Evolutionary conservation across 1,140 invertebrate species (phyloP), one percentile per base, ranked within the genome.

Genomic region (Drosophila azteca): DNA sequence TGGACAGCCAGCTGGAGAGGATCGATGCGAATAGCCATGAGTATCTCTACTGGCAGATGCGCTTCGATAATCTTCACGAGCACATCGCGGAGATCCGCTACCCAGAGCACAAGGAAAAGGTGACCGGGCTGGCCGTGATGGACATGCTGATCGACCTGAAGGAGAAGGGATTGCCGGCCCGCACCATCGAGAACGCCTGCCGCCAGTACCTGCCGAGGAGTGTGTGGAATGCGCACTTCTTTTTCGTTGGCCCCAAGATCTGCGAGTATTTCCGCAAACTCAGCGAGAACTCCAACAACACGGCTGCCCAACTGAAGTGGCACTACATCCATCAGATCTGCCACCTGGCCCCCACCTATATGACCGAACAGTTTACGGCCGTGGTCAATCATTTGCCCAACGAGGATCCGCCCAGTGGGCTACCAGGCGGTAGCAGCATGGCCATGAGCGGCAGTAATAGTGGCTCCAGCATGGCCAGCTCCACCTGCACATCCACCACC

Each of bases 21-120:
- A 92, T 95, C 41, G 97, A 97, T 92, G 73, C 92, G 22, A 94
- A 94, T 54, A 95, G 96, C 11, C 97, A 96, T 84, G 94, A 97
- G 79, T 98, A 97, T 92, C 96, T 95, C 90, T 98, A 97, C 91
- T 94, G 95, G 91, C 97, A 98, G 95, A 95, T 95, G 31, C 93
- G 96, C 41, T 93, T 94, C 83, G 97, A 97, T 93, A 94, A 97
- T 15, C 92, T 97, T 41, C 93, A 96, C 46, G 96, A 95, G 79
- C 95, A 95, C 83, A 95, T 98, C 68, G 93, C 94, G 17, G 96
- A 96, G 88, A 95, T 97, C 55, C 93, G 94, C 61, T 96, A 95
- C 92, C 95, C 96, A 39, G 94, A 95, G 65, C 94, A 95, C 70
- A 95, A 95, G 90, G 92, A 94, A 50, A 95, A 96, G 92, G 92